Percentiles rank a stretch among this genome's conserved stretches.
phyloP scores from a whole-genome alignment of 2,888 invertebrate genomes.

The Drosophila leonis region DNA sequence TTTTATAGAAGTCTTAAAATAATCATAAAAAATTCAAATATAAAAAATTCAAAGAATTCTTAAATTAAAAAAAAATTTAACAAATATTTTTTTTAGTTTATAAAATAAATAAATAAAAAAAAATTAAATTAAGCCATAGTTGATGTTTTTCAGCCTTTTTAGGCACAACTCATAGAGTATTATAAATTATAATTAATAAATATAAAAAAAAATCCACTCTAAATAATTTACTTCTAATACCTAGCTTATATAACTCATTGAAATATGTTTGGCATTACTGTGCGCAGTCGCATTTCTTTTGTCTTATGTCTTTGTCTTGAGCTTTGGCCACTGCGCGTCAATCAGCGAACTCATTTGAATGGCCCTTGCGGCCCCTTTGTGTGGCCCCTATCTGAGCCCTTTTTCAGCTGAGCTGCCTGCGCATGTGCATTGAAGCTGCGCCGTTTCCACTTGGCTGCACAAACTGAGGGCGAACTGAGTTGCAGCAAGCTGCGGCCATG shows the following conservation, averaged over 20 bases:
- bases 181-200: not conserved
- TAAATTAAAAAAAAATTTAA: no score
- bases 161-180: not conserved
- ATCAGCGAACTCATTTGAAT: conserved; percentile 45
- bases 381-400: conserved; percentile 24
- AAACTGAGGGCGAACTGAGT: conserved; percentile 48
- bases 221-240: not conserved
- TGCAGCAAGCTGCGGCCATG: conserved; percentile 19
- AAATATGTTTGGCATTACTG: conserved; percentile 25
- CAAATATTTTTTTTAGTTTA: no score
- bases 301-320: conserved; percentile 9
- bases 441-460: conserved; percentile 72
- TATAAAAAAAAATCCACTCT: not conserved
- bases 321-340: conserved; percentile 38
- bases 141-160: no score
- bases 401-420: conserved; percentile 54
- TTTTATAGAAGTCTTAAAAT: no score
- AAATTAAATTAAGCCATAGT: no score
- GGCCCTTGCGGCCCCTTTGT: conserved; percentile 32
- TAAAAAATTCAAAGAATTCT: no score
- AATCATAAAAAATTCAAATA: no score
- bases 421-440: conserved; percentile 77
- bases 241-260: not conserved
- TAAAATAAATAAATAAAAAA: no score
- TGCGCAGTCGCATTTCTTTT: conserved; percentile 21